A percentile compares a stretch with the other conserved stretches of the same genome.
phyloP scores from a whole-genome alignment of 2,888 invertebrate species.

The Marasmarcha lunaedactyla region DNA sequence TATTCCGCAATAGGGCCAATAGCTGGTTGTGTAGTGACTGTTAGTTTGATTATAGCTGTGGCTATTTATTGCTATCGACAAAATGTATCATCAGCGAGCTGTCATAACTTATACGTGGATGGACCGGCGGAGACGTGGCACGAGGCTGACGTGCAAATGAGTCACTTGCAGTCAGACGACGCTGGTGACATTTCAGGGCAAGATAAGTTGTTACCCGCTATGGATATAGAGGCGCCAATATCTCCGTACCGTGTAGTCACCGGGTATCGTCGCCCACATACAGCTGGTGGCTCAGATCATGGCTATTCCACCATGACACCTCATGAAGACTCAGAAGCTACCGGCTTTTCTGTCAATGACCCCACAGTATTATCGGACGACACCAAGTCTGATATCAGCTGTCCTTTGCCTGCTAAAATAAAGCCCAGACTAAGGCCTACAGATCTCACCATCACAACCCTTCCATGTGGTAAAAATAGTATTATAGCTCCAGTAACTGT shows the following conservation, averaged over 20 bases:
- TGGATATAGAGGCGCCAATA: slow-evolving; percentile 76
- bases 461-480: slow-evolving; percentile 66
- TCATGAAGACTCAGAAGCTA: slow-evolving; percentile 89
- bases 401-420: slow-evolving; percentile 66
- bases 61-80: slow-evolving; percentile 88
- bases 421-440: slow-evolving; percentile 48
- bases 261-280: slow-evolving; percentile 80
- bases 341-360: slow-evolving; percentile 79
- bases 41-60: slow-evolving; percentile 83
- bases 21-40: slow-evolving; percentile 85
- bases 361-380: slow-evolving; percentile 69
- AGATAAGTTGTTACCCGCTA: slow-evolving; percentile 73
- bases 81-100: slow-evolving; percentile 63
- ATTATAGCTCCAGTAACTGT: slow-evolving; percentile 91
- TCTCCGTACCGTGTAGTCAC: slow-evolving; percentile 91
- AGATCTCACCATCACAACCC: slow-evolving; percentile 55
- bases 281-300: slow-evolving; percentile 89
- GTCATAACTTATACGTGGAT: slow-evolving; percentile 63
- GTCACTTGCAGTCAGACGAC: slow-evolving; percentile 79
- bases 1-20: slow-evolving; percentile 88
- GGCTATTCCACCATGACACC: slow-evolving; percentile 96
- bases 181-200: slow-evolving; percentile 74
- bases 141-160: slow-evolving; percentile 75
- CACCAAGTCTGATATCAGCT: slow-evolving; percentile 66
- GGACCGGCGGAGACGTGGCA: slow-evolving; percentile 65